Evolutionary conservation across 2,888 invertebrate species (phyloP).

Genomic region (Lepas anatifera): DNA sequence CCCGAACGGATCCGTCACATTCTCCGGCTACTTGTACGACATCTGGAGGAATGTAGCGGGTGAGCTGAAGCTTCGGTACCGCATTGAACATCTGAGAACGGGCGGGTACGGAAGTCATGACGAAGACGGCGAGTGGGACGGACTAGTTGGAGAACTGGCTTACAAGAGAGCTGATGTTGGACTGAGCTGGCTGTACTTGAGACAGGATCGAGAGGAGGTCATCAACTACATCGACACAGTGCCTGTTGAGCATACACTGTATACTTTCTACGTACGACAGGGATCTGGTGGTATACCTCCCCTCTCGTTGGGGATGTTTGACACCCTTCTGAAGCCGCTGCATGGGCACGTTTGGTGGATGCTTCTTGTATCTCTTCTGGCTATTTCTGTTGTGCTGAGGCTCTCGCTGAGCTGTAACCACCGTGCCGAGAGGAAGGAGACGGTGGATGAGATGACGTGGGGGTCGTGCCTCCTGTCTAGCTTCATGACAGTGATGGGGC

Average conservation of each 20-base stretch:
- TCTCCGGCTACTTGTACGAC: constrained; percentile 8
- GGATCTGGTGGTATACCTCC: neutral
- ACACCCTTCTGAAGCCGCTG: neutral
- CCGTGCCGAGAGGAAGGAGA: neutral
- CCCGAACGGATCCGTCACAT: neutral
- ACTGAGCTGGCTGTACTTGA: neutral
- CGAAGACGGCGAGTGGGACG: constrained; percentile 21
- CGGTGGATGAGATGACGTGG: neutral
- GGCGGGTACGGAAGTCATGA: constrained; percentile 20
- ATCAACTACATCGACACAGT: neutral
- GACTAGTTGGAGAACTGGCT: constrained; percentile 22
- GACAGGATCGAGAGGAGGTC: neutral
- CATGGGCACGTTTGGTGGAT: neutral
- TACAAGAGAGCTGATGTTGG: neutral
- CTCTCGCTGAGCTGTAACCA: neutral
- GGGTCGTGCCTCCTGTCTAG: neutral
- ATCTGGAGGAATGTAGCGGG: constrained; percentile 19
- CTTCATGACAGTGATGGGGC: neutral
- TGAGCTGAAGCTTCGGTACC: constrained; percentile 20
- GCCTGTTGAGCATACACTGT: neutral
- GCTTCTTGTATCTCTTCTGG: neutral
- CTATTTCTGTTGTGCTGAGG: neutral
- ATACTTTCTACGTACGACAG: neutral
- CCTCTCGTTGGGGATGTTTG: neutral
- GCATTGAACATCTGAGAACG: constrained; percentile 13